A percentile compares a stretch with the other conserved stretches of the same genome.
Evolutionary conservation across 2,888 invertebrate genomes (phyloP).

Genomic region (Philaethria dido): DNA sequence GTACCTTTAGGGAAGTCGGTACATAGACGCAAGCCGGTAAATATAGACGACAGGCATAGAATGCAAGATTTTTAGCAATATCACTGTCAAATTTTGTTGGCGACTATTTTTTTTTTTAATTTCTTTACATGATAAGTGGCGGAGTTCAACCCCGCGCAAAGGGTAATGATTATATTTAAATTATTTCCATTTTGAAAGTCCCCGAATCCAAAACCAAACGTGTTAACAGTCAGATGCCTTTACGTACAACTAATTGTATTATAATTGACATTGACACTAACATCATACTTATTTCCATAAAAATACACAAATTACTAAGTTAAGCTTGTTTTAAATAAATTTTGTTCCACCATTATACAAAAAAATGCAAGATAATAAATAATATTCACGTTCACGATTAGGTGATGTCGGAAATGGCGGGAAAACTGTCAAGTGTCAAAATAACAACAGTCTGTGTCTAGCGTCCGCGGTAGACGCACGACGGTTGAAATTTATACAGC

Average conservation of each 20-base stretch:
- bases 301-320: background rate
- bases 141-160: no score
- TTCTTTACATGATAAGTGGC: no score
- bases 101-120: no score
- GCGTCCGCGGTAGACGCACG: constrained; percentile 23
- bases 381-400: background rate
- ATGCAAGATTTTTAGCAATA: no score
- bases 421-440: constrained; percentile 39
- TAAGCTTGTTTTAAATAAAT: constrained; percentile 6
- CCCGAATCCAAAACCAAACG: no score
- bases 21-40: no score
- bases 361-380: background rate
- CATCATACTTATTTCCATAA: background rate
- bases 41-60: no score
- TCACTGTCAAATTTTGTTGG: no score
- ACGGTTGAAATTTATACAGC: constrained; percentile 11
- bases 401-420: constrained; percentile 35
- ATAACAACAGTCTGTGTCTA: constrained; percentile 24
- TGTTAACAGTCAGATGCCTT: no score
- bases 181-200: no score
- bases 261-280: background rate
- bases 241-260: background rate
- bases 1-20: no score
- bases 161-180: no score
- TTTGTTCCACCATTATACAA: background rate